Evolutionary conservation across 2,113 vertebrate species (phyloP).

Genomic region (Corythornis madagascariensis): DNA sequence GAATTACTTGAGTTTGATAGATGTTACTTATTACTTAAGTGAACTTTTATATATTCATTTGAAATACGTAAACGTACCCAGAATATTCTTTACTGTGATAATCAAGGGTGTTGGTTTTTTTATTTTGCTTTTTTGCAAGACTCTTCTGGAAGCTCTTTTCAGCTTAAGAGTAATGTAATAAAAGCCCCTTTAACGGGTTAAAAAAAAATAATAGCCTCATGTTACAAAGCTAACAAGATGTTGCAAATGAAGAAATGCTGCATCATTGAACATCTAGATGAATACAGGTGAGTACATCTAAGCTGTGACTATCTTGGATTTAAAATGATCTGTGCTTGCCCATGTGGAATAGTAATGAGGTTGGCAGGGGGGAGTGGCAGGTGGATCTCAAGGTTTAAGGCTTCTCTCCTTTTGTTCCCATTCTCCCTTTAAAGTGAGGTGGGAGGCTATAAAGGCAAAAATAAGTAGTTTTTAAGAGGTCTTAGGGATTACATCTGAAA

Average conservation of each 20-base stretch:
- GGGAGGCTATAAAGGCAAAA: not conserved
- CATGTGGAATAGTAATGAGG: not conserved
- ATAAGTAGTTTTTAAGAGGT: not conserved
- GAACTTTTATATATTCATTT: not conserved
- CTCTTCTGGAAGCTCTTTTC: not conserved
- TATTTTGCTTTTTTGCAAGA: not conserved
- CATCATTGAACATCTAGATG: not conserved
- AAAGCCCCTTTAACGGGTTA: not conserved
- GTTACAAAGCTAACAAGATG: not conserved
- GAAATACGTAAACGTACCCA: not conserved
- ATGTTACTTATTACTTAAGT: not conserved
- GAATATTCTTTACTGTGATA: not conserved
- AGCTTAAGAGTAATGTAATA: not conserved
- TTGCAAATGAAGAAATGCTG: not conserved
- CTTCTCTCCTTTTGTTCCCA: not conserved
- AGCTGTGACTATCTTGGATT: not conserved
- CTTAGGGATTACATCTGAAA: not conserved
- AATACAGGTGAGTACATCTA: not conserved
- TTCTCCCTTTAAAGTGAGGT: not conserved
- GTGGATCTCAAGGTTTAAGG: not conserved
- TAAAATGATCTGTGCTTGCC: not conserved
- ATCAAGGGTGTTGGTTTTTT: not conserved
- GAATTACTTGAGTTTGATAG: not conserved
- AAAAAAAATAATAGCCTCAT: not conserved
- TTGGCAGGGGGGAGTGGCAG: not conserved